Conservation (phyloP, 2,113 vertebrate species). For the Sceloporus tristichus region DNA sequence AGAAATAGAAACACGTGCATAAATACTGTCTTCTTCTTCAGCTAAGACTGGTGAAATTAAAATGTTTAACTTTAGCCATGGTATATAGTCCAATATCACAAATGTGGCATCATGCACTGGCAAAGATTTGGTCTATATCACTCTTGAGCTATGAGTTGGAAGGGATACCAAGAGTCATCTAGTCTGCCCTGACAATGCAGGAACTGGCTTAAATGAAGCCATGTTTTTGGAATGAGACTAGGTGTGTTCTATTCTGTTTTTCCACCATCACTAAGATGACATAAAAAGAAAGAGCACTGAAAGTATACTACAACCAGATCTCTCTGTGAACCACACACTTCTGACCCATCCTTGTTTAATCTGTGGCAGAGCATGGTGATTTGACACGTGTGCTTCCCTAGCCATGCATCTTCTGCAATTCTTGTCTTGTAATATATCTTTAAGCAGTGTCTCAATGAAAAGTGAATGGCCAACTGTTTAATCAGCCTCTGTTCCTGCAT, state of each 20-base stretch:
- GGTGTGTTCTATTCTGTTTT: too few species aligned
- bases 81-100: too few species aligned
- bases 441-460: background rate
- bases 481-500: background rate
- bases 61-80: too few species aligned
- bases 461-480: background rate
- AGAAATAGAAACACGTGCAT: too few species aligned
- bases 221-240: background rate
- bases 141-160: too few species aligned
- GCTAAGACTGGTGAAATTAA: too few species aligned
- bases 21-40: too few species aligned
- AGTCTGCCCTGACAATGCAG: background rate
- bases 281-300: background rate
- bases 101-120: too few species aligned
- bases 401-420: background rate
- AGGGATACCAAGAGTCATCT: background rate
- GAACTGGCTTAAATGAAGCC: too few species aligned
- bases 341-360: background rate
- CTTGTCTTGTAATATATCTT: background rate
- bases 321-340: background rate
- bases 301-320: background rate
- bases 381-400: background rate
- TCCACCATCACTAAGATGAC: background rate
- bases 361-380: background rate
- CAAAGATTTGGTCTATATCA: too few species aligned